Evolutionary conservation across 2,113 vertebrate species (phyloP), one percentile per base, ranked within the genome.

Genomic region (Triplophysa rosa): DNA sequence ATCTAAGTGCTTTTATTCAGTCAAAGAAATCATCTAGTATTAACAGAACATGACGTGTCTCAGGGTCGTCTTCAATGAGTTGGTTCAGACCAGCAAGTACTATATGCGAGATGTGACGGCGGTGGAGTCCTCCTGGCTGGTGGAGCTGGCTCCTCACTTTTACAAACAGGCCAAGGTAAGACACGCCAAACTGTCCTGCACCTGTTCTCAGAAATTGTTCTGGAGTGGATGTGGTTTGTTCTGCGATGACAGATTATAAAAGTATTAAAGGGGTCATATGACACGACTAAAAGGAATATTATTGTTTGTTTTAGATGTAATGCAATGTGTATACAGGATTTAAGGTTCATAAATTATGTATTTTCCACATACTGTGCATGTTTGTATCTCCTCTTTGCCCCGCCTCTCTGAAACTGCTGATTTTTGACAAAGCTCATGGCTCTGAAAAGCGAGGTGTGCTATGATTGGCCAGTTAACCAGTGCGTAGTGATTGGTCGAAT

Each of bases 101-200:
- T 99, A 94, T 87, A 98, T 99, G 96, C 93, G 98, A 10, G 98
- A 99, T 12, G 96, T 99, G 92, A 99, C 97, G 11, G 96, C 96
- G 0, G 91, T 98, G 0, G 97, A 99, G 70, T 98, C 97, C 0
- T 90, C 96, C 0, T 99, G 97, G 98, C 90, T 99, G 84, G 85
- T 99, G 88, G 97, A 99, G 82, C 86, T 99, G 91, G 98, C 98
- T 0, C 98, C 98, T 37, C 98, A 99, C 88, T 99, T 98, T 62
- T 99, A 98, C 88, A 98, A 98, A 85, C 95, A 98, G 92, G 96
- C 96, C 87, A 96, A 95, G 92, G 97, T 99, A 94, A 82, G 95
- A 40, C 5, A 0, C 2, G 24, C 17, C 9, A 5, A 23, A 10
- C 54, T 21, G 16, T 9, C 6, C 17, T n/a, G n/a, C 9, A 16